Percentiles rank a stretch among this genome's conserved stretches.
These are phyloP conservation scores for Planococcus citri DNA, from an alignment of 1,140 invertebrate species.

Conservation along the genomic window DNA sequence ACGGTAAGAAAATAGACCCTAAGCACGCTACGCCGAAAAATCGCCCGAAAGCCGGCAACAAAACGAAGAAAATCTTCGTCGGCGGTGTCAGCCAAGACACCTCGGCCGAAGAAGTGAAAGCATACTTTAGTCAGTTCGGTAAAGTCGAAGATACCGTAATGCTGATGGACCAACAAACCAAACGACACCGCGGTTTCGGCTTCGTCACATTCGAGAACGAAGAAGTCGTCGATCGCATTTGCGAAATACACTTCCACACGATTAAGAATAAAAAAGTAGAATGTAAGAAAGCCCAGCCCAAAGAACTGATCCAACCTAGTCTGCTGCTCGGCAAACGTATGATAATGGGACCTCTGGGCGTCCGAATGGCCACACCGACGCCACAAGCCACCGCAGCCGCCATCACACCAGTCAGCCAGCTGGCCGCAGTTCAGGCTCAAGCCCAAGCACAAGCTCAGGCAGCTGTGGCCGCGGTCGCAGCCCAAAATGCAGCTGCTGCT, in stretches of 20 bases:
- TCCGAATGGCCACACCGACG: slow-evolving; percentile 43
- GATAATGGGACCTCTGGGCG: slow-evolving; percentile 52
- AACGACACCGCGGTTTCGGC: slow-evolving; percentile 77
- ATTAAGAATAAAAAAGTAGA: slow-evolving; percentile 89
- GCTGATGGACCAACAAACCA: slow-evolving; percentile 90
- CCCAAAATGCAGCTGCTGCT: slow-evolving; percentile 41
- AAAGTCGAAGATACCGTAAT: slow-evolving; percentile 85
- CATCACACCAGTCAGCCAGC: slow-evolving; percentile 37
- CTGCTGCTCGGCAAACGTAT: slow-evolving; percentile 57
- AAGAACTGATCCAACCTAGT: slow-evolving; percentile 71
- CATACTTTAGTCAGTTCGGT: slow-evolving; percentile 82
- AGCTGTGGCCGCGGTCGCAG: slow-evolving; percentile 36
- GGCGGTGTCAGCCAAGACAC: slow-evolving; percentile 85
- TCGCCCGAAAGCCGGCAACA: slow-evolving; percentile 66
- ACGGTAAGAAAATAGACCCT: slow-evolving; percentile 88
- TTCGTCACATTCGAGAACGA: slow-evolving; percentile 87
- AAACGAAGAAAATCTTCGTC: slow-evolving; percentile 85
- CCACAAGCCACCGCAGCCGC: slow-evolving; percentile 40
- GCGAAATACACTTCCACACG: slow-evolving; percentile 84
- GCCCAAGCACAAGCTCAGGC: slow-evolving; percentile 41
- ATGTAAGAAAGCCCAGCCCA: slow-evolving; percentile 85
- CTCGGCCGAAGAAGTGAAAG: slow-evolving; percentile 77
- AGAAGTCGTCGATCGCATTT: slow-evolving; percentile 78
- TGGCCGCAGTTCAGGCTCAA: slow-evolving; percentile 41
- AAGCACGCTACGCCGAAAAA: slow-evolving; percentile 86